Base-by-base conservation (phyloP, 2,113 vertebrate genomes). In the Phocoena phocoena region DNA sequence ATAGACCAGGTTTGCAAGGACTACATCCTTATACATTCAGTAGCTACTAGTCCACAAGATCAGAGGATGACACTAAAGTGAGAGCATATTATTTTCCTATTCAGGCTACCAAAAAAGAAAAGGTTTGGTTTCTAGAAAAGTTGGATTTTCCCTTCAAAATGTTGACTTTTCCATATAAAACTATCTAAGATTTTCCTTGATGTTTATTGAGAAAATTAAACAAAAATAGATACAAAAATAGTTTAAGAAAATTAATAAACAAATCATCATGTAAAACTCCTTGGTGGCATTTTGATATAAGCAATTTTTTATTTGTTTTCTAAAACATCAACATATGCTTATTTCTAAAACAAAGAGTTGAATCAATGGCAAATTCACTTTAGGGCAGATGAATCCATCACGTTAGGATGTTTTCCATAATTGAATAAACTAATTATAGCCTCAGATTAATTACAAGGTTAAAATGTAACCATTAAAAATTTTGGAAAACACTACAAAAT, bases 341-440 rank as follows among this genome's bases (percentile, higher is more conserved):
- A 67, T 84, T 85, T 90, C 28, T 76, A 70, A 88, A 88, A 84
- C 3, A 73, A 81, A 68, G 18, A 70, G 9, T 94, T 88, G 77
- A 79, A 47, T 81, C 65, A 94, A 88, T 87, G 5, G 8, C 15
- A 50, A 65, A 80, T 92, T 70, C 6, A 67, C 50, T 85, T 92
- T 80, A 55, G 38, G 47, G 68, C 28, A 96, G 36, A 50, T 58
- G 76, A 80, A 36, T 50, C n/a, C 25, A 92, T 65, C 26, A 60
- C 3, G 11, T 23, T 53, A 62, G 17, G 4, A 36, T 67, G 1
- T 92, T 74, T 91, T 65, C 17, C 10, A 23, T 70, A 88, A 93
- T 58, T 90, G 18, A 96, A 55, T 8, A 93, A 93, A 82, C 95
- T 76, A 26, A 67, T 81, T 93, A 68, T 74, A 60, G 12, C 4